Percentiles rank a stretch among this genome's conserved stretches.
Conservation (phyloP, 2,113 vertebrate species). For the Nothoprocta perdicaria region DNA sequence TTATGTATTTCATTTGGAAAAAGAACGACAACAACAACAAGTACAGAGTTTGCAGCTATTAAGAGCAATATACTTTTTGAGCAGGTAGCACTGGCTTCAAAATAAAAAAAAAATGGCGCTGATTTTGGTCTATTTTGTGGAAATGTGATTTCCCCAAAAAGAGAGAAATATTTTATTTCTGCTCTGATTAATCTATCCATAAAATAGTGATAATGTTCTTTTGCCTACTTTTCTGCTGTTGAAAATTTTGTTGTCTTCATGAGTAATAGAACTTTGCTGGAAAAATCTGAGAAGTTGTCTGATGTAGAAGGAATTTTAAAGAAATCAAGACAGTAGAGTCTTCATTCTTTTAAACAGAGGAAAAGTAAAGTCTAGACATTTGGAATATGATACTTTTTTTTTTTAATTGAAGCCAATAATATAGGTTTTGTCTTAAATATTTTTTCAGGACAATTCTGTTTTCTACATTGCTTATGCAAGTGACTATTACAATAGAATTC, state of each 20-base stretch:
- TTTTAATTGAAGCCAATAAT: neutral
- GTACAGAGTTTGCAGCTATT: neutral
- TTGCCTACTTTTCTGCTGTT: neutral
- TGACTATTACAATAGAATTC: neutral
- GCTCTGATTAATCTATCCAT: neutral
- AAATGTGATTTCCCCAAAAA: too few species aligned
- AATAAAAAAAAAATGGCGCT: neutral
- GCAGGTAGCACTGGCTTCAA: neutral
- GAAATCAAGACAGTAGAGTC: neutral
- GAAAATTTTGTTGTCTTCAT: neutral
- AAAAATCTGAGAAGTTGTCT: neutral
- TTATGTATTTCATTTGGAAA: neutral
- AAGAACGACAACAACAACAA: neutral
- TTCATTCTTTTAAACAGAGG: neutral
- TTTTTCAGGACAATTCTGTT: neutral
- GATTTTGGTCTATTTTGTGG: neutral
- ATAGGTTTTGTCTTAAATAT: neutral
- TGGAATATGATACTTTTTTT: neutral
- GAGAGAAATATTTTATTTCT: neutral
- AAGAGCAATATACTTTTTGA: neutral
- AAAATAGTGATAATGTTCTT: neutral
- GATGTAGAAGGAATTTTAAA: neutral
- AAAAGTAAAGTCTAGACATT: neutral
- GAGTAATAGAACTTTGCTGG: neutral
- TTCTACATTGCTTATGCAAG: neutral